Conservation (phyloP, 2,888 invertebrate species). For the Antheraea assamensis region DNA sequence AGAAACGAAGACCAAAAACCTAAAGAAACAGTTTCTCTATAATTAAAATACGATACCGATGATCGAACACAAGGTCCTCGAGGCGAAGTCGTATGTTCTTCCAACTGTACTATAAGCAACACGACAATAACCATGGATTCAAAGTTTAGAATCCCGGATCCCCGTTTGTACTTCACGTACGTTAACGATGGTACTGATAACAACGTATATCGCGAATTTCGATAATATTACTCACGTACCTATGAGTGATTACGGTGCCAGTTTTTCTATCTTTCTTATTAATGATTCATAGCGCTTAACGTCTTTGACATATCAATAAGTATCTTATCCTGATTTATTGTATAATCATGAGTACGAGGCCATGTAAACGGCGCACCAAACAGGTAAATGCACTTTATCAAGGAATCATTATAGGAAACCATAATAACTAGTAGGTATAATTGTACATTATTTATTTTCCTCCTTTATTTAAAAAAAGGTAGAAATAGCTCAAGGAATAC, state of each 20-base stretch:
- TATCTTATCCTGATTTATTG: conserved; percentile 12
- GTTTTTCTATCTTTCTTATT: background rate
- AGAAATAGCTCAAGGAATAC: background rate
- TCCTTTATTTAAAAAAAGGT: no score
- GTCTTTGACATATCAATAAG: background rate
- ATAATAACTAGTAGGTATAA: background rate
- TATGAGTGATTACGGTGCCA: background rate
- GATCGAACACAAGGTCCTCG: background rate
- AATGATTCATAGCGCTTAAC: background rate
- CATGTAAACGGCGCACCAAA: background rate
- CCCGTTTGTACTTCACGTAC: background rate
- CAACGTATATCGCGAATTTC: conserved; percentile 1
- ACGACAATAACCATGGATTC: background rate
- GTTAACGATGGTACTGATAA: background rate
- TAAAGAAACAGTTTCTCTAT: background rate
- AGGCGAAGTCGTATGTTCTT: background rate
- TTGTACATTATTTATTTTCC: no score
- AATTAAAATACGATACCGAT: background rate
- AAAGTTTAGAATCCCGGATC: background rate
- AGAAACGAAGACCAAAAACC: no score
- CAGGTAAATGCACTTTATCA: background rate
- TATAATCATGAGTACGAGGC: background rate
- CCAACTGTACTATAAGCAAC: background rate
- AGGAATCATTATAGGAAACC: background rate
- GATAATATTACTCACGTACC: background rate